Evolutionary conservation across 2,113 vertebrate genomes (phyloP).

Genomic region (Neodontobutis hainanensis): DNA sequence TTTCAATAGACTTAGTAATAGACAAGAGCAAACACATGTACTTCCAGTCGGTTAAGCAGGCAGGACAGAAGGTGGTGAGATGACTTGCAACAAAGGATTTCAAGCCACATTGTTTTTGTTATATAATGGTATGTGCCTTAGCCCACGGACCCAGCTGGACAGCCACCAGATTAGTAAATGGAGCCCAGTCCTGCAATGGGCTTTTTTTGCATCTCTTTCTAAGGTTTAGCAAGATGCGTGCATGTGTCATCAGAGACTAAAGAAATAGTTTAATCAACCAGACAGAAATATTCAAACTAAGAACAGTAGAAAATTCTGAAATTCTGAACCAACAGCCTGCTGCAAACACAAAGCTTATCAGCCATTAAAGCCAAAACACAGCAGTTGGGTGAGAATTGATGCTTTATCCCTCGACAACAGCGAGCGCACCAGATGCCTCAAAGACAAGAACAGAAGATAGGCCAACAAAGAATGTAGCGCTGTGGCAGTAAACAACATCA

Average conservation of each 20-base stretch:
- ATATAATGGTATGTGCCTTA: slow-evolving; percentile 52
- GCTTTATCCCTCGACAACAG: slow-evolving; percentile 44
- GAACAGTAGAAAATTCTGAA: not conserved
- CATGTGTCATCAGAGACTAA: not conserved
- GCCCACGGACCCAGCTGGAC: slow-evolving; percentile 50
- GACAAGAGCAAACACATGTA: slow-evolving; percentile 3
- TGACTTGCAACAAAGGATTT: slow-evolving; percentile 40
- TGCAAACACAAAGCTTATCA: slow-evolving; percentile 29
- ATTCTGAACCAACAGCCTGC: not conserved
- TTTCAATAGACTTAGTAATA: not conserved
- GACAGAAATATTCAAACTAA: not conserved
- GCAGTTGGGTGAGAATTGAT: slow-evolving; percentile 47
- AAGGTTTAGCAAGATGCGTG: slow-evolving; percentile 9
- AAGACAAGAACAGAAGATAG: slow-evolving; percentile 32
- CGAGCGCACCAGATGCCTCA: slow-evolving; percentile 48
- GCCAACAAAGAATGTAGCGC: slow-evolving; percentile 41
- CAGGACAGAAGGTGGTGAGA: slow-evolving; percentile 19
- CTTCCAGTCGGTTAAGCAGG: slow-evolving; percentile 12
- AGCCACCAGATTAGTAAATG: slow-evolving; percentile 41
- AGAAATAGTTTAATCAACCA: not conserved
- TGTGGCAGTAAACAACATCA: slow-evolving; percentile 34
- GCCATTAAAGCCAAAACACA: slow-evolving; percentile 31
- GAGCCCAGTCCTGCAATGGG: slow-evolving; percentile 16
- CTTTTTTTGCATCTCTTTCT: slow-evolving; percentile 14
- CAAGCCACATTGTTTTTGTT: slow-evolving; percentile 40